Base-by-base conservation (phyloP, 2,888 invertebrate genomes). In the Ptycholaimellus sp. region DNA sequence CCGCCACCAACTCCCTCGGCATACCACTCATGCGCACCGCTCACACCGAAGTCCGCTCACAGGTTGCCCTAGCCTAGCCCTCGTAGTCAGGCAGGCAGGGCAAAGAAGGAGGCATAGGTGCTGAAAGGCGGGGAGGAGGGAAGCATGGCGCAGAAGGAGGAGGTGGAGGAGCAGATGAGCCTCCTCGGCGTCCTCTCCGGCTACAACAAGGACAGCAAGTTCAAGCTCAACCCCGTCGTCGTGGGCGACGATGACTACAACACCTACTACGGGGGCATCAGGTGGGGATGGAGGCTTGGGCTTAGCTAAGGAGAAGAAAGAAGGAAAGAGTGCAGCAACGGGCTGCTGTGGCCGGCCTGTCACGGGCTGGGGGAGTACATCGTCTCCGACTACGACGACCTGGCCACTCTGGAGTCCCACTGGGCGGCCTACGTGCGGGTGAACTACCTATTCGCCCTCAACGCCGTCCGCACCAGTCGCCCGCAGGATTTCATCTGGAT, bases 401-500 rank as follows among this genome's bases (percentile, higher is more conserved):
- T 43, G 16, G 9, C 11, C 6, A 5, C 3, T 16, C 6, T 85
- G 56, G 87, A 90, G 62, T 90, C 90, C 58, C 54, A 54, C 34
- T 54, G 54, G 54, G 50, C 49, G 38, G 43, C 52, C 2, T 54
- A 54, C 39, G 53, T 54, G 3, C 41, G 54, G 6, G 55, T 55
- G 32, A 55, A 55, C 40, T 56, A 54, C 31, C 53, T 56, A 37
- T 56, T 56, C 32, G 56, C 56, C 2, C 49, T 56, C 16, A 52
- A 56, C 36, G 53, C 56, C 17, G 56, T 53, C 4, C 40, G 56
- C 34, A 56, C 53, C 40, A 49, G 51, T 40, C 47, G 53, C 6
- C 49, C 52, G 1, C 53, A 13, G 28, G 80, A 82, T 0, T 70
- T 85, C 39, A 72, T 85, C 2, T 85, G 85, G 85, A 71, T 85